Base-by-base conservation (phyloP, 2,797 vertebrate genomes). In the Acridotheres tristis region DNA sequence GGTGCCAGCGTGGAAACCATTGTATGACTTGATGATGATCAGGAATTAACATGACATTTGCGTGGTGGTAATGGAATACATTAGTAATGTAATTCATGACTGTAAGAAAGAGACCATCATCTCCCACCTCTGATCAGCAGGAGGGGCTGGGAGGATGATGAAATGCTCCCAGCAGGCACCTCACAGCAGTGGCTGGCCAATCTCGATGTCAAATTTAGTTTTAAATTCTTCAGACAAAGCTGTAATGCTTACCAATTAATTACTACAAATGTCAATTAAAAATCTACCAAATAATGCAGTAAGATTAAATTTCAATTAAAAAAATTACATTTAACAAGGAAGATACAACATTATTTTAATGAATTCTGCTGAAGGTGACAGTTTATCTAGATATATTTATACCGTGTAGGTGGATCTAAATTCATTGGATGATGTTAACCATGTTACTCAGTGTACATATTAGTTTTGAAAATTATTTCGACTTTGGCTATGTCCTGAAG, bases 11-110 rank as follows among this genome's bases (percentile, higher is more conserved):
- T 94, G 94, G 97, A 98, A 98, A 98, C 98, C 98, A 98, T 98
- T 98, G 98, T 98, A 98, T 98, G 98, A 98, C 97, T 96, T 98
- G 98, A 98, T 98, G 98, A 98, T 98, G 98, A 98, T 99, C 98
- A 98, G 98, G 98, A 99, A 98, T 98, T 98, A 99, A 98, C 98
- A 98, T 99, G 98, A 98, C 99, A 99, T 99, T 99, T 99, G 98
- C 97, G 95, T 98, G 97, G 98, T 98, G 98, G 98, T 99, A 99
- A 99, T 99, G 98, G 98, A 99, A 99, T 99, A 98, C 98, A 97
- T 97, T 97, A 98, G 98, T 98, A 99, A 98, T 98, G 98, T 97
- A 98, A 99, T 98, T 98, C 97, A 98, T 98, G 98, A 98, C 98
- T 98, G 97, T 97, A 98, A 98, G 98, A 98, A 98, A 97, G 98